Evolutionary conservation across 2,797 vertebrate genomes (phyloP), one percentile per base, ranked within the genome.

Genomic region (Pipistrellus pipistrellus): DNA sequence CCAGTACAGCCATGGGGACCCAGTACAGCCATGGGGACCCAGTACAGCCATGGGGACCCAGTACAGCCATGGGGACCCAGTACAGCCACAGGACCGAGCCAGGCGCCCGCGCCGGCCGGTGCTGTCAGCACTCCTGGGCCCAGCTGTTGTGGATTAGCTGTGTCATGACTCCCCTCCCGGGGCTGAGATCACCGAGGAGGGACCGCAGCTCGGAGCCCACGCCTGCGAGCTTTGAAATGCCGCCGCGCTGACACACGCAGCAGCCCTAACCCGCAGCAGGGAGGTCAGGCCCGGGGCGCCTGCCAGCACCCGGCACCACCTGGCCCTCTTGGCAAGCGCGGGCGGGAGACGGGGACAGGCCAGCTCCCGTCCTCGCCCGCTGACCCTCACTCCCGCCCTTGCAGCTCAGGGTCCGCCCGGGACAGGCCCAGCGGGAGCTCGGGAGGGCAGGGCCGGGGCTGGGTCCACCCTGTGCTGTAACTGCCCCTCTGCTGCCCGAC

Each of bases 41-140:
- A 27, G 23, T 27, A 27, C 25, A 59, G 57, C 2, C 1, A 20
- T 21, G 18, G 11, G 55, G 11, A 59, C 25, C 23, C 23, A 59
- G 25, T 27, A 27, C 4, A 27, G 57, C 11, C 0, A 57, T 3
- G 53, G 55, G 23, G 12, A 62, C 27, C 59, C n/a, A n/a, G 30
- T 0, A 0, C 17, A 25, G 62, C n/a, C 8, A 25, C 2, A 25
- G 41, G 68, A 62, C 18, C 0, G 0, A n/a, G 51, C 0, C 17
- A 21, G 10, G 13, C 1, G 4, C 48, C 4, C 1, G 4, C 32
- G 2, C 17, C 21, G 35, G 55, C 55, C 12, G 0, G 3, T 2
- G 46, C 38, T 35, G 25, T 6, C 35, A 2, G 89, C 3, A 13
- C 10, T 1, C 59, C 13, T 0, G 21, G 38, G 69, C 4, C 12